Evolutionary conservation across 1,140 invertebrate genomes (phyloP).

Genomic region (Drosophila lowei): DNA sequence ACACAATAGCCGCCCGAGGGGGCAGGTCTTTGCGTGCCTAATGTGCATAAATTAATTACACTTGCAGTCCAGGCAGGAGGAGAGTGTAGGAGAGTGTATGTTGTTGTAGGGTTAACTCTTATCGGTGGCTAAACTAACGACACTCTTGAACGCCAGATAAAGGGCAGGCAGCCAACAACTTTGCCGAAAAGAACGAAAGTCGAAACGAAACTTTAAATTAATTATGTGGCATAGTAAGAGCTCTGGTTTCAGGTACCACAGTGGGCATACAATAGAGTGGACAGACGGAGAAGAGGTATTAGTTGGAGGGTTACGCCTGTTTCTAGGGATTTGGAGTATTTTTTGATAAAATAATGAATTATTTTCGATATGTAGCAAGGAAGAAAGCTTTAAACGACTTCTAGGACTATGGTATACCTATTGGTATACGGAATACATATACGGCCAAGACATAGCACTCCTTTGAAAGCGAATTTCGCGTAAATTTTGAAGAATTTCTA

Average conservation of each 20-base stretch:
- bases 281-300: too few species aligned
- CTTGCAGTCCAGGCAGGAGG: neutral
- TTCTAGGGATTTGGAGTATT: too few species aligned
- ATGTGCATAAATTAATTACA: conserved; percentile 78
- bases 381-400: too few species aligned
- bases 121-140: conserved; percentile 63
- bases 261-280: too few species aligned
- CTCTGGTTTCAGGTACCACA: neutral
- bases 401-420: too few species aligned
- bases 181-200: conserved; percentile 35
- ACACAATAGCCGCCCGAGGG: conserved; percentile 38
- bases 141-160: conserved; percentile 64
- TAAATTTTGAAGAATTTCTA: too few species aligned
- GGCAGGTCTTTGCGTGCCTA: conserved; percentile 58
- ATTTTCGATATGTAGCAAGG: too few species aligned
- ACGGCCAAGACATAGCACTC: too few species aligned
- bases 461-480: too few species aligned
- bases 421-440: too few species aligned
- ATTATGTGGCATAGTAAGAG: conserved; percentile 31
- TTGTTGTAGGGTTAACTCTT: conserved; percentile 40
- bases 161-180: conserved; percentile 34
- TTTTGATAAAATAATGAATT: too few species aligned
- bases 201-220: conserved; percentile 66
- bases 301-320: too few species aligned
- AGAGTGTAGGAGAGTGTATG: conserved; percentile 1